Evolutionary conservation across 2,888 invertebrate species (phyloP).

Genomic region (Chesias legatella): DNA sequence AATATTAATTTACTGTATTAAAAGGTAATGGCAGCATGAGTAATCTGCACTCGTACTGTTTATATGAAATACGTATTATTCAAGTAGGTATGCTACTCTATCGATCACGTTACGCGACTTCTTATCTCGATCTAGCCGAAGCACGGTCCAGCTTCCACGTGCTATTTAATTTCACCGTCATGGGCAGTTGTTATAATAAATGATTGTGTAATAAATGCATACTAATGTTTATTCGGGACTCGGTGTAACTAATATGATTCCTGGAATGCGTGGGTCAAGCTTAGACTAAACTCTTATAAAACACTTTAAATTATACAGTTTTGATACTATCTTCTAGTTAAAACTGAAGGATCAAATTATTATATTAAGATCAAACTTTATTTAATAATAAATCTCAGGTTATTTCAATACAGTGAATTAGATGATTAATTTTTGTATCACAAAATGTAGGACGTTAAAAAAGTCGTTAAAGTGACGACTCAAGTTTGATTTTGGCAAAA

Average conservation of each 20-base stretch:
- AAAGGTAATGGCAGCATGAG: too few species aligned
- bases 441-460: conserved; percentile 22
- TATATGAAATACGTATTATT: too few species aligned
- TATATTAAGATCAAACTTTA: conserved; percentile 20
- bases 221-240: conserved; percentile 41
- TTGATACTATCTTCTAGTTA: conserved; percentile 36
- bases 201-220: conserved; percentile 35
- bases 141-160: conserved; percentile 51
- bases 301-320: conserved; percentile 32
- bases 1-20: too few species aligned
- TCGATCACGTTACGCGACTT: conserved; percentile 51
- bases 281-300: too few species aligned
- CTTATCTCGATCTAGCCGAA: conserved; percentile 51
- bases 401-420: conserved; percentile 7
- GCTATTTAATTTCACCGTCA: conserved; percentile 36
- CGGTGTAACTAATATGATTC: too few species aligned
- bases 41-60: too few species aligned
- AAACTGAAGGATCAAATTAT: conserved; percentile 22
- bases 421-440: conserved; percentile 25
- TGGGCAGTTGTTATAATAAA: conserved; percentile 44
- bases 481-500: conserved; percentile 35
- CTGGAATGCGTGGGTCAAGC: too few species aligned
- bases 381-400: conserved; percentile 11
- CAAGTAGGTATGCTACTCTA: conserved; percentile 29
- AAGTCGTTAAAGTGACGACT: conserved; percentile 20